Conservation (phyloP, 2,888 invertebrate genomes). For the Penaeus monodon region DNA sequence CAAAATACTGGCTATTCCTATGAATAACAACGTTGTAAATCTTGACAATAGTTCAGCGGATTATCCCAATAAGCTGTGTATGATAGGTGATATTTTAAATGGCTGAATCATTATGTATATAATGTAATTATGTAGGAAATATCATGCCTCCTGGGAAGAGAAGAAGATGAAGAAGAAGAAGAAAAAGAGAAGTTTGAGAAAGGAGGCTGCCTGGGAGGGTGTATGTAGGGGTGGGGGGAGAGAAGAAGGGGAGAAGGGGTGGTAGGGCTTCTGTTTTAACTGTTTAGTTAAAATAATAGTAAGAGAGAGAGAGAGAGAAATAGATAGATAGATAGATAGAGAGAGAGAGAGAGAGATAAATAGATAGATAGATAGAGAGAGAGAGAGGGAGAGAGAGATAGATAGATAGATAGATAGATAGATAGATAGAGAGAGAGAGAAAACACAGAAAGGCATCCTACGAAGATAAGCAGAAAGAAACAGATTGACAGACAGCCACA, state of each 20-base stretch:
- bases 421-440: too few relatives aligned
- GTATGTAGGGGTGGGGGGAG: not conserved
- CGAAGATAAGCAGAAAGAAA: too few relatives aligned
- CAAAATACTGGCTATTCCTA: conserved; percentile 30
- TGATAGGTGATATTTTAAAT: conserved; percentile 44
- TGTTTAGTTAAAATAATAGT: too few relatives aligned
- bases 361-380: too few relatives aligned
- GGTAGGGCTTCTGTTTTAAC: not conserved
- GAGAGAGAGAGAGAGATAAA: too few relatives aligned
- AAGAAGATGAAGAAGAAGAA: not conserved
- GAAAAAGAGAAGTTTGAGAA: not conserved
- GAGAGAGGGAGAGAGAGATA: too few relatives aligned
- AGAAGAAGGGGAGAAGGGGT: not conserved
- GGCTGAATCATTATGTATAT: conserved; percentile 23
- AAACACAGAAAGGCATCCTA: too few relatives aligned
- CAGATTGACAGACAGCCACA: too few relatives aligned
- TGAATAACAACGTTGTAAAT: conserved; percentile 32
- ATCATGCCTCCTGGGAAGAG: not conserved
- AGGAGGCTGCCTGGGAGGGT: not conserved
- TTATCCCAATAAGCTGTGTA: conserved; percentile 32
- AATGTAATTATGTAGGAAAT: conserved; percentile 26
- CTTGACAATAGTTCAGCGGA: conserved; percentile 13
- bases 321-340: too few relatives aligned
- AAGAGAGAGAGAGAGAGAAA: too few relatives aligned
- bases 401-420: too few relatives aligned